Evolutionary conservation across 2,888 invertebrate genomes (phyloP).

Genomic region (Molanna angustata): DNA sequence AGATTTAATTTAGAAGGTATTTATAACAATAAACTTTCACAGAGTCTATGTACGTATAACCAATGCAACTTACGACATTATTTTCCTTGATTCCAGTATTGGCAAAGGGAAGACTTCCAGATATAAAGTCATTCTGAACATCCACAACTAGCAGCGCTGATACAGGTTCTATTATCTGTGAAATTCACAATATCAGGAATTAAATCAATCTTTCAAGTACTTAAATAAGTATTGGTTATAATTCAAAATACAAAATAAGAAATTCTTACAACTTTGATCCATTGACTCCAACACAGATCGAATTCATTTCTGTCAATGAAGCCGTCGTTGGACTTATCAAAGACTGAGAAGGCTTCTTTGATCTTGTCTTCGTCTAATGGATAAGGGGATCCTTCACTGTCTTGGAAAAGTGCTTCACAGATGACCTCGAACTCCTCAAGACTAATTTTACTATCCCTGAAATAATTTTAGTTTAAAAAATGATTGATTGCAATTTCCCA

Average conservation of each 20-base stretch:
- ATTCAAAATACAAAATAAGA: background rate
- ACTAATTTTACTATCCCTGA: background rate
- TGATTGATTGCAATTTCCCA: too few species aligned
- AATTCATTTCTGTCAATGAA: background rate
- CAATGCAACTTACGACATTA: too few species aligned
- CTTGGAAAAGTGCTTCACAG: background rate
- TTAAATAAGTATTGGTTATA: background rate
- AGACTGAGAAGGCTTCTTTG: background rate
- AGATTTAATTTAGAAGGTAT: too few species aligned
- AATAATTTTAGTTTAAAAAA: too few species aligned
- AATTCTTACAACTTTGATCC: constrained; percentile 1
- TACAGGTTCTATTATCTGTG: background rate
- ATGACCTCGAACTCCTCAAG: background rate
- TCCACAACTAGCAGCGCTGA: background rate
- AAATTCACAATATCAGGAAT: background rate
- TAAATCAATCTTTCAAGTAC: background rate
- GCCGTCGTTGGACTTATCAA: background rate
- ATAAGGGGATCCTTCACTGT: background rate
- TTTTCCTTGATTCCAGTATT: too few species aligned
- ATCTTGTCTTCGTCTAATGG: background rate
- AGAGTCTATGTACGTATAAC: too few species aligned
- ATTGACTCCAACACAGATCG: background rate
- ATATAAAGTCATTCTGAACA: constrained; percentile 8
- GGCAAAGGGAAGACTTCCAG: background rate
- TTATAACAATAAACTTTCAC: too few species aligned